Conservation (phyloP, 2,113 vertebrate genomes). For the Phasianus colchicus region DNA sequence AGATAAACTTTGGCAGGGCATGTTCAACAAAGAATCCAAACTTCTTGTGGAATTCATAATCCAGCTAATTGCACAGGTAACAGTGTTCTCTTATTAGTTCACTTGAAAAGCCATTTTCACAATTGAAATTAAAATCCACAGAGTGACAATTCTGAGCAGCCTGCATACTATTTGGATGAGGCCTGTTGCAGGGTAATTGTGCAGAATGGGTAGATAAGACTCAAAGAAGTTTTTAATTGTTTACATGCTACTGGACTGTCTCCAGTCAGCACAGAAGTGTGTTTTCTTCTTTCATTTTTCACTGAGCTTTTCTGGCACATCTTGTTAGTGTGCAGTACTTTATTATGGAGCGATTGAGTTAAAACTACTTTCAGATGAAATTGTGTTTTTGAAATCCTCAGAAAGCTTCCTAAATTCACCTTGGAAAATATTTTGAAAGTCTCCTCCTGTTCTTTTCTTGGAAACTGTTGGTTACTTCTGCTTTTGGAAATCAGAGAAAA, state of each 20-base stretch:
- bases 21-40: slow-evolving; percentile 99
- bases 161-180: background rate
- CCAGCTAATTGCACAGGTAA: slow-evolving; percentile 98
- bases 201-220: background rate
- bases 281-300: background rate
- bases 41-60: slow-evolving; percentile 98
- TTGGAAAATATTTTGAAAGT: background rate
- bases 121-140: background rate
- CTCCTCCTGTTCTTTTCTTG: background rate
- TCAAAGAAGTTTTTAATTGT: background rate
- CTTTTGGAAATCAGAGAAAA: background rate
- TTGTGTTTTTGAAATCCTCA: background rate
- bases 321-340: background rate
- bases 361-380: background rate
- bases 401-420: background rate
- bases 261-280: background rate
- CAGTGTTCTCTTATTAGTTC: background rate
- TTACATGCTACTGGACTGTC: background rate
- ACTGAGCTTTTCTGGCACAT: background rate
- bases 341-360: background rate
- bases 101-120: background rate
- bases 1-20: slow-evolving; percentile 99
- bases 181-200: background rate
- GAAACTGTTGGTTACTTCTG: background rate
- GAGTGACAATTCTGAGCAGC: background rate